phyloP scores from a whole-genome alignment of 1,140 invertebrate species.

The Trichoplusia ni region DNA sequence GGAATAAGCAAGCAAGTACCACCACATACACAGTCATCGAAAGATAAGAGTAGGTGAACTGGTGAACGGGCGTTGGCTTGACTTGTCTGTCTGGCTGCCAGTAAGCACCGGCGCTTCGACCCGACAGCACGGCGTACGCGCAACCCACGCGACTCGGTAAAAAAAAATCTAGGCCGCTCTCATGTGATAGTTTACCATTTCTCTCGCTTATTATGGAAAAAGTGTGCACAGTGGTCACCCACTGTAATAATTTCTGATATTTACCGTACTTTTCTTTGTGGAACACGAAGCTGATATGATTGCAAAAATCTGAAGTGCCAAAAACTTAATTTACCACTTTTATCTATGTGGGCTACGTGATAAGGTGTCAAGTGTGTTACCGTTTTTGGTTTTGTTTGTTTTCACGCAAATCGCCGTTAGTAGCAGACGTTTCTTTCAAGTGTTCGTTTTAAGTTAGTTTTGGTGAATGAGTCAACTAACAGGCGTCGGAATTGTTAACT shows the following conservation, averaged over 20 bases:
- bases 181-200: slow-evolving; percentile 64
- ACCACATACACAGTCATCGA: slow-evolving; percentile 50
- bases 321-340: slow-evolving; percentile 51
- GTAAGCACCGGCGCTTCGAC: slow-evolving; percentile 66
- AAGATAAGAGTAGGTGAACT: slow-evolving; percentile 71
- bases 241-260: slow-evolving; percentile 51
- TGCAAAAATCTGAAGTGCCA: slow-evolving; percentile 51
- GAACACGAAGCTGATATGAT: slow-evolving; percentile 32
- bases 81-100: slow-evolving; percentile 49
- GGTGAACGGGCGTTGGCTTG: slow-evolving; percentile 65
- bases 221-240: slow-evolving; percentile 58
- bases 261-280: slow-evolving; percentile 26
- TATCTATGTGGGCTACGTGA: slow-evolving; percentile 72
- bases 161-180: slow-evolving; percentile 61
- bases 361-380: slow-evolving; percentile 65
- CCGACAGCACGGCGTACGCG: slow-evolving; percentile 65
- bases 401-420: slow-evolving; percentile 43
- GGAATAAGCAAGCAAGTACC: slow-evolving; percentile 48
- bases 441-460: slow-evolving; percentile 58
- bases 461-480: slow-evolving; percentile 79
- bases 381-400: slow-evolving; percentile 48
- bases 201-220: slow-evolving; percentile 63
- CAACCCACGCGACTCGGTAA: slow-evolving; percentile 36
- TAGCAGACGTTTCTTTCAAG: slow-evolving; percentile 50
- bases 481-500: slow-evolving; percentile 77